A percentile compares a stretch with the other conserved stretches of the same genome.
Evolutionary conservation across 2,888 invertebrate genomes (phyloP).

Genomic region (Synergus umbraculus): DNA sequence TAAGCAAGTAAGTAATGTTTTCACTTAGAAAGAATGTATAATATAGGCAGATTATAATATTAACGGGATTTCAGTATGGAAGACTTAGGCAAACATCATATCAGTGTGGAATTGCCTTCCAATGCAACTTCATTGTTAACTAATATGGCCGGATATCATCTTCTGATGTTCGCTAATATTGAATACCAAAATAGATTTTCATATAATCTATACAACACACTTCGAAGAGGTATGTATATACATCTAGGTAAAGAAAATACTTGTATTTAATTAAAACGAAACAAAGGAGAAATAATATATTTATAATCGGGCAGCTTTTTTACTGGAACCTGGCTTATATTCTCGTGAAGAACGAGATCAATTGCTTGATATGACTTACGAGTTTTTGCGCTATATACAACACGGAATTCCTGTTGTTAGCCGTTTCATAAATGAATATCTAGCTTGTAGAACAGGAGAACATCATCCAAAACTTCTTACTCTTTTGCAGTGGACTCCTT

Average conservation of each 20-base stretch:
- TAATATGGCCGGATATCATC: constrained; percentile 71
- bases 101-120: constrained; percentile 68
- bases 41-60: neutral
- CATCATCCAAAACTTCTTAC: constrained; percentile 63
- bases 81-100: constrained; percentile 69
- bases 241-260: neutral
- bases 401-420: constrained; percentile 72
- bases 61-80: constrained; percentile 57
- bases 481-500: constrained; percentile 70
- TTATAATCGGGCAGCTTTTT: constrained; percentile 64
- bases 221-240: constrained; percentile 63
- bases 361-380: constrained; percentile 67
- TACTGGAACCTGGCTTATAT: constrained; percentile 67
- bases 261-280: neutral
- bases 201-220: constrained; percentile 71
- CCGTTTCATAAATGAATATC: constrained; percentile 70
- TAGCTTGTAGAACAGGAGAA: constrained; percentile 67
- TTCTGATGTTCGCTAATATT: constrained; percentile 69
- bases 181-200: constrained; percentile 73
- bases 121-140: constrained; percentile 72
- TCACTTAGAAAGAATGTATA: neutral
- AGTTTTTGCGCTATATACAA: constrained; percentile 73
- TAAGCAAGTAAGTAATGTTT: constrained; percentile 60
- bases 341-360: constrained; percentile 64
- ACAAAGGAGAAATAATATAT: neutral